These are phyloP conservation scores for Archaeoteleia sp. DNA, from an alignment of 2,888 invertebrate species.

Conservation along the genomic window DNA sequence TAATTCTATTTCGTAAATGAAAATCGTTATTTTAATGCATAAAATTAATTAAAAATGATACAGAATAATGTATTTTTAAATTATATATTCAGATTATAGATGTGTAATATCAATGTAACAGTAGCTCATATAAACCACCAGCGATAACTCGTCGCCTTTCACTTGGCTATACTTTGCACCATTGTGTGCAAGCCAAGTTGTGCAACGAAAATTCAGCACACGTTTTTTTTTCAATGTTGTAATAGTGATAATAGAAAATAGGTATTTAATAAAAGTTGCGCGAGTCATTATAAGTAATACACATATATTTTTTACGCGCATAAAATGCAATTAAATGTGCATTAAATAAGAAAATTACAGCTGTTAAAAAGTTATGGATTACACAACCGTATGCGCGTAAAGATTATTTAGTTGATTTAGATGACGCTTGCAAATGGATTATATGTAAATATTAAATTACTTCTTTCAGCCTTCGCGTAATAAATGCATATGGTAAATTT, in stretches of 20 bases:
- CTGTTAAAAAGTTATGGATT: too few species aligned
- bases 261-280: constrained; percentile 12
- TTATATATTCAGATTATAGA: constrained; percentile 8
- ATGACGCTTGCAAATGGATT: too few species aligned
- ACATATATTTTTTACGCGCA: neutral
- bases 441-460: too few species aligned
- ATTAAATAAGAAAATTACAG: too few species aligned
- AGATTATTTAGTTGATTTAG: too few species aligned
- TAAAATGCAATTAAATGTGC: too few species aligned
- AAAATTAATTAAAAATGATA: too few species aligned
- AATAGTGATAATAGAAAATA: constrained; percentile 15
- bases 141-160: constrained; percentile 67
- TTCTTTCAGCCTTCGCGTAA: too few species aligned
- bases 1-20: too few species aligned
- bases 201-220: constrained; percentile 66
- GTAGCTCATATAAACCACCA: constrained; percentile 29
- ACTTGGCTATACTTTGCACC: constrained; percentile 63
- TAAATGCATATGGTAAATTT: too few species aligned
- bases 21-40: too few species aligned
- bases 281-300: constrained; percentile 7
- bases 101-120: constrained; percentile 8
- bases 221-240: constrained; percentile 12
- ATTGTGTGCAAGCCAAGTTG: constrained; percentile 64
- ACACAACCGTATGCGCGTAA: too few species aligned
- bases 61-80: constrained; percentile 2